phyloP scores from a whole-genome alignment of 2,113 vertebrate species.

The Sinocyclocheilus anshuiensis region DNA sequence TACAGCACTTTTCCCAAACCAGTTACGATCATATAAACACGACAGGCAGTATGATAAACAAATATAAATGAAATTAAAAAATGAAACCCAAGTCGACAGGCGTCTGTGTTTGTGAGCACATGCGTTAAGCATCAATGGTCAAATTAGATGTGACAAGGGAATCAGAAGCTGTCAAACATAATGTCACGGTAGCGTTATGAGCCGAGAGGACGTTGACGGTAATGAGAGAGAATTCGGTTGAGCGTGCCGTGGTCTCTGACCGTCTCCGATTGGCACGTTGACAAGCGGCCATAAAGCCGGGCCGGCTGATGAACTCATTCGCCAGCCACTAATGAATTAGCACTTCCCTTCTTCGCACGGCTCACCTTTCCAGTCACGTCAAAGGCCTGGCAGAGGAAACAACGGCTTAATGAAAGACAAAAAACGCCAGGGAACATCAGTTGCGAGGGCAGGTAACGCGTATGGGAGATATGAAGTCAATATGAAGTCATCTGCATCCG shows the following conservation, averaged over 20 bases:
- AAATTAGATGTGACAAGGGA: slow-evolving; percentile 89
- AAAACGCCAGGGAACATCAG: slow-evolving; percentile 56
- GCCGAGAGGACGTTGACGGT: slow-evolving; percentile 54
- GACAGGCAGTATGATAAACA: not conserved
- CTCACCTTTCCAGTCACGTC: slow-evolving; percentile 75
- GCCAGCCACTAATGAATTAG: slow-evolving; percentile 87
- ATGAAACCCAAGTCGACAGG: slow-evolving; percentile 19
- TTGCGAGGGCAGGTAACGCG: slow-evolving; percentile 52
- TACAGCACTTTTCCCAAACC: not conserved
- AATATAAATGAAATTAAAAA: slow-evolving; percentile 10
- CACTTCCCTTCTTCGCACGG: slow-evolving; percentile 74
- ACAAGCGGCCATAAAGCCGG: slow-evolving; percentile 32
- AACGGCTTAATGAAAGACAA: slow-evolving; percentile 73
- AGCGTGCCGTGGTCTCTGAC: slow-evolving; percentile 23
- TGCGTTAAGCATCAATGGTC: slow-evolving; percentile 41
- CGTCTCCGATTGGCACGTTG: slow-evolving; percentile 23
- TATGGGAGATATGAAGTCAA: slow-evolving; percentile 32
- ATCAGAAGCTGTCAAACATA: slow-evolving; percentile 94
- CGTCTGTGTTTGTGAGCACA: slow-evolving; percentile 43
- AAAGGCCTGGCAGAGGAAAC: slow-evolving; percentile 73
- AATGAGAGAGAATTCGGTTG: slow-evolving; percentile 12
- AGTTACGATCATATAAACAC: not conserved
- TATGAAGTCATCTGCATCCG: slow-evolving; percentile 48
- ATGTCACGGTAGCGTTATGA: slow-evolving; percentile 80
- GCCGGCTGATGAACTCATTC: slow-evolving; percentile 82